Evolutionary conservation across 2,888 invertebrate genomes (phyloP), one percentile per base, ranked within the genome.

Genomic region (Brachyopa scutellaris): DNA sequence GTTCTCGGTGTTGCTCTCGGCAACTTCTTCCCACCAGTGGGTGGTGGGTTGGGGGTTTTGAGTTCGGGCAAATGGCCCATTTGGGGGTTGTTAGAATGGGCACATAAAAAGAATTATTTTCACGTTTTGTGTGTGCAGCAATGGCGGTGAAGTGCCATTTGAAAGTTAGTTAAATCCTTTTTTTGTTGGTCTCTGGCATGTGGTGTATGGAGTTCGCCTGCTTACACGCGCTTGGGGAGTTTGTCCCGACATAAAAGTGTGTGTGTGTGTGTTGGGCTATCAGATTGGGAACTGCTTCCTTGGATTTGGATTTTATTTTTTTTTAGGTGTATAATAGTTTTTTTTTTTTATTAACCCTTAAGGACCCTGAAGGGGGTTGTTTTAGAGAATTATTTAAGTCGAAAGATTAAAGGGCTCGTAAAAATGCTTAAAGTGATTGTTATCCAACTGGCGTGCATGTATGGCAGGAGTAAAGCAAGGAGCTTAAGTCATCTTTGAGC

Each of bases 61-160:
- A 88, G 88, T 88, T 88, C 87, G 89, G 89, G 89, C 89, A 89
- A 90, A 90, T 90, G 88, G 88, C 89, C 90, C 90, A 89, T 90
- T 90, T 90, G 90, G 89, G 90, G 89, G 90, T 90, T 89, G 90
- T 90, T 90, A 89, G 89, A 89, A 89, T 88, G 88, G 88, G 86
- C 87, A 87, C 87, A 89, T 89, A 89, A 89, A 89, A 89, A 87
- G 89, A 89, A 89, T 89, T 89, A 88, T 89, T 88, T 88, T 89
- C 87, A 85, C 87, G 88, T 89, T 88, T 87, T 86, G 87, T 86
- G 80, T 82, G 74, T 77, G 79, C 77, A 61, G 77, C 74, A 82
- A 82, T 85, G 82, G 77, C 77, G 55, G 55, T 72, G 66, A 82
- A 82, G 82, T 82, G 70, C 82, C 77, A 77, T 82, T 82, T 72